Conservation (phyloP, 2,888 invertebrate species). For the Mythimna loreyi region DNA sequence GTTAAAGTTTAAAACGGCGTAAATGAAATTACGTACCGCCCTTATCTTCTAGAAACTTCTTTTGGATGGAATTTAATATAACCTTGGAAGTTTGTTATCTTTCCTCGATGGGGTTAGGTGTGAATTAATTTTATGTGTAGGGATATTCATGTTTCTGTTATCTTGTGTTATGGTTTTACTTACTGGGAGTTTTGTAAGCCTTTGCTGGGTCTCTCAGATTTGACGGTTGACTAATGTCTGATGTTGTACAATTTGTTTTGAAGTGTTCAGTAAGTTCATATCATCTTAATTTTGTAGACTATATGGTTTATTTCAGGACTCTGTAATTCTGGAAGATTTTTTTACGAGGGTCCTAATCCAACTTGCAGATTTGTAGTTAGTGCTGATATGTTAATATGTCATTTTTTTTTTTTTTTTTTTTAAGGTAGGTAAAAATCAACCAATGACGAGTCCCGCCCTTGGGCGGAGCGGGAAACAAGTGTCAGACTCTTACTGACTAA, state of each 20-base stretch:
- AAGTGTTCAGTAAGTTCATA: not conserved
- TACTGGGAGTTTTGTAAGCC: slow-evolving; percentile 19
- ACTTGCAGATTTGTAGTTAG: too few species aligned
- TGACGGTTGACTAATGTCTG: not conserved
- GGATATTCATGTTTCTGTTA: slow-evolving; percentile 27
- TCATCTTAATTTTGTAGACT: too few species aligned
- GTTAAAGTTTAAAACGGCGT: slow-evolving; percentile 81
- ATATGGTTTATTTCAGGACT: too few species aligned
- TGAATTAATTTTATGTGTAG: slow-evolving; percentile 73
- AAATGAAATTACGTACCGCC: slow-evolving; percentile 82
- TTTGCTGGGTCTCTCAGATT: not conserved
- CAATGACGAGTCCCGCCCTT: too few species aligned
- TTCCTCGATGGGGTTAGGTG: slow-evolving; percentile 74
- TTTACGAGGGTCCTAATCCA: too few species aligned
- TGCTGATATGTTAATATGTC: too few species aligned
- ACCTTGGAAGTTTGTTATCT: slow-evolving; percentile 80
- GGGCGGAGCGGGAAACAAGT: too few species aligned
- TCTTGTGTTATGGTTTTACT: slow-evolving; percentile 43
- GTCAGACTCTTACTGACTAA: too few species aligned
- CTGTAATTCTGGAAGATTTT: too few species aligned
- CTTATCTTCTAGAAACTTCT: slow-evolving; percentile 81
- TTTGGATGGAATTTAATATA: slow-evolving; percentile 82
- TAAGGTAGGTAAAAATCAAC: too few species aligned
- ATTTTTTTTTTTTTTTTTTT: too few species aligned
- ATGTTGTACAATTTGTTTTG: not conserved